Evolutionary conservation across 2,797 vertebrate genomes (phyloP).

Genomic region (Myioborus melanocephalus): DNA sequence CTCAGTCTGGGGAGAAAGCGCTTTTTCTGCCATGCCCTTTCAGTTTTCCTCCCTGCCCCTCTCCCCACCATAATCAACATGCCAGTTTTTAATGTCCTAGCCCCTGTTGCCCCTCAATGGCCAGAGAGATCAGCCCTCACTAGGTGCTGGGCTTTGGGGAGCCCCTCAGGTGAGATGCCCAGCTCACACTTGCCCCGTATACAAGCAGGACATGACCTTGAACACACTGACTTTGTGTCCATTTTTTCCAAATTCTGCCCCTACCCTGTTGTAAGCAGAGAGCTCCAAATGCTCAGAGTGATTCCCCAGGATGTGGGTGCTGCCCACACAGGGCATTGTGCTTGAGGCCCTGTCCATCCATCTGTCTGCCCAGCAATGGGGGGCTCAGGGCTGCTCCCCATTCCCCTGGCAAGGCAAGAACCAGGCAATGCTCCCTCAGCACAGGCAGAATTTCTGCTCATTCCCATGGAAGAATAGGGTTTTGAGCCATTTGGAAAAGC

Average conservation of each 20-base stretch:
- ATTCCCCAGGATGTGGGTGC: neutral
- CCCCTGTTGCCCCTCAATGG: neutral
- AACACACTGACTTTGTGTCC: neutral
- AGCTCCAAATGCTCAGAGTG: neutral
- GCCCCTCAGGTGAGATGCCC: neutral
- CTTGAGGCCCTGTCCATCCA: neutral
- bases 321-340: neutral
- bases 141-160: neutral
- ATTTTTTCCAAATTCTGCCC: neutral
- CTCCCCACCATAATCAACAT: accelerated
- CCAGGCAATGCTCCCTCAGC: constrained; percentile 13
- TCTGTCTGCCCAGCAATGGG: neutral
- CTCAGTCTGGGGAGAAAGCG: neutral
- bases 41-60: neutral
- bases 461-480: constrained; percentile 16
- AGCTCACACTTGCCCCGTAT: neutral
- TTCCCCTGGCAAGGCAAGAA: constrained; percentile 1
- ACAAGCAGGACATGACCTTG: neutral
- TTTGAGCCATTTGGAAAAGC: neutral
- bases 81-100: neutral
- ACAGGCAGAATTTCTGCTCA: constrained; percentile 34
- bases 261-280: neutral
- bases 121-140: neutral
- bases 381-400: neutral
- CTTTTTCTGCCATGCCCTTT: neutral